Evolutionary conservation across 2,888 invertebrate genomes (phyloP).

Genomic region (Orthonychiurus folsomi): DNA sequence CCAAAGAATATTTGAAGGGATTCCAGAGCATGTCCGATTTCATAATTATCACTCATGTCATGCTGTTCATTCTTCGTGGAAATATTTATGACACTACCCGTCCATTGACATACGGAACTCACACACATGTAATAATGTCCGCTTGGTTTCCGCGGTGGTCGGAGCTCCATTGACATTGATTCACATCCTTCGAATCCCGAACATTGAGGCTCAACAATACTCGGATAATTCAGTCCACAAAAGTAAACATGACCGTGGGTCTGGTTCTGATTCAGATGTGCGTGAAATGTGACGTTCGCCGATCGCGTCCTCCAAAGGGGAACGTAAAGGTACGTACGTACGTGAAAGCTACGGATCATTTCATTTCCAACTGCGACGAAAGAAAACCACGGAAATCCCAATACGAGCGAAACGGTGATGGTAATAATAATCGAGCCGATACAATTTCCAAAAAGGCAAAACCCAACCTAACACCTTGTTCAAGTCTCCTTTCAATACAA

Average conservation of each 20-base stretch:
- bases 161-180: conserved; percentile 1
- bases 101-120: no score
- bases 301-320: not conserved
- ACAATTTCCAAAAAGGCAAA: no score
- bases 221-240: conserved; percentile 31
- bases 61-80: conserved; percentile 3
- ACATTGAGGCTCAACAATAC: conserved; percentile 19
- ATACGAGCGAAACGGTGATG: not conserved
- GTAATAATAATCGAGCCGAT: no score
- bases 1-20: not conserved
- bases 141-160: not conserved
- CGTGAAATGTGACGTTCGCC: conserved; percentile 5
- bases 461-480: no score
- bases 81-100: conserved; percentile 10
- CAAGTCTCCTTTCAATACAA: no score
- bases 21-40: not conserved
- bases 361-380: conserved; percentile 2
- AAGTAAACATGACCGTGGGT: conserved; percentile 27
- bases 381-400: not conserved
- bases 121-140: not conserved
- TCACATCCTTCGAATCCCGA: not conserved
- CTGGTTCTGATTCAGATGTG: not conserved
- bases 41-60: conserved; percentile 14
- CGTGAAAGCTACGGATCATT: not conserved
- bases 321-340: no score